Conservation (phyloP, 2,888 invertebrate species). For the Drosophila demipolita region DNA sequence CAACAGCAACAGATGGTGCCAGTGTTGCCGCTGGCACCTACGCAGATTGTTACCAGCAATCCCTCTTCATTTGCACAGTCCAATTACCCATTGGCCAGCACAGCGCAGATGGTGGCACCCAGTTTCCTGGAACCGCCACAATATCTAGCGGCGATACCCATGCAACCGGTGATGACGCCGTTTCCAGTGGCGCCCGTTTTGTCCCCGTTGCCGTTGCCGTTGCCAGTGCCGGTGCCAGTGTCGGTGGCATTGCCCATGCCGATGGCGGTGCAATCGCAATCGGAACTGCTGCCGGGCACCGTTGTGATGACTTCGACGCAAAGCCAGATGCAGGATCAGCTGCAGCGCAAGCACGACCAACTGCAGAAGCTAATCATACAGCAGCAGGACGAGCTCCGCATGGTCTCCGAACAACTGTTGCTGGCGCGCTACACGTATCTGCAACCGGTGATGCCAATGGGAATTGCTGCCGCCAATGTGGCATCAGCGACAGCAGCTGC, state of each 20-base stretch:
- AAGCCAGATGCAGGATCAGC: conserved; percentile 89
- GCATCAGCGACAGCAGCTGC: conserved; percentile 37
- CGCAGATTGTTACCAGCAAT: conserved; percentile 71
- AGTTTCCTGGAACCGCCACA: conserved; percentile 86
- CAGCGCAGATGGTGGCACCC: conserved; percentile 74
- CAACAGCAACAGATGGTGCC: conserved; percentile 66
- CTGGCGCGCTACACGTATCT: conserved; percentile 92
- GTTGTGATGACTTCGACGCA: conserved; percentile 87
- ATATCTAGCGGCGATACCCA: conserved; percentile 87
- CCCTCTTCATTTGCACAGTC: conserved; percentile 86
- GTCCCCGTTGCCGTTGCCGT: conserved; percentile 86
- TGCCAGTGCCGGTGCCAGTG: conserved; percentile 70
- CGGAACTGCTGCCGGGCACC: conserved; percentile 78
- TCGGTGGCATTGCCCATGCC: conserved; percentile 83
- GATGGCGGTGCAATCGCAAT: conserved; percentile 71
- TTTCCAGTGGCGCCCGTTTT: conserved; percentile 86
- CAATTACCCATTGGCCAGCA: conserved; percentile 85
- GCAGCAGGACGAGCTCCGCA: conserved; percentile 93
- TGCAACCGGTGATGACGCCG: conserved; percentile 87
- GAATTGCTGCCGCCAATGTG: conserved; percentile 62
- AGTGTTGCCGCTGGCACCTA: conserved; percentile 67
- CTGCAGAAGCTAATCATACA: conserved; percentile 93
- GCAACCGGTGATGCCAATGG: conserved; percentile 82
- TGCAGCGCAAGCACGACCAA: conserved; percentile 93
- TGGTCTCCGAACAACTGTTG: conserved; percentile 94